Base-by-base conservation (phyloP, 2,113 vertebrate species). In the Aspiorhynchus laticeps region DNA sequence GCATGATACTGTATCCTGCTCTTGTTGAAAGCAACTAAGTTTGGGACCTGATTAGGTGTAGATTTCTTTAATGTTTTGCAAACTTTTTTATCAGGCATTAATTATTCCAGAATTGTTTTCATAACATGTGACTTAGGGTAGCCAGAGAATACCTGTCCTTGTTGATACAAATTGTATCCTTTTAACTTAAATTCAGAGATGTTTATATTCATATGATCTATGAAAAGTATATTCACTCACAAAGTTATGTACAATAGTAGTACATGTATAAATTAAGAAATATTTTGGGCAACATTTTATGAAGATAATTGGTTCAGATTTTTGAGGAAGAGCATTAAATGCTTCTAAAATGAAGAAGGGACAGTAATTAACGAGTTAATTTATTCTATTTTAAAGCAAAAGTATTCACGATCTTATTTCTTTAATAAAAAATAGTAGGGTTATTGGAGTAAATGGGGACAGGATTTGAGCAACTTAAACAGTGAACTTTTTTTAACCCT, bases 111-210 rank as follows among this genome's bases (percentile, higher is more conserved):
- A 80, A 59, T 74, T n/a, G 87, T 90, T 91, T 91, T 92, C 91
- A 94, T 89, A 91, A 95, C 93, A 95, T 92, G 93, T 94, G 95
- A 93, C 94, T 95, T 94, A 94, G 87, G 93, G 95, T 92, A 96
- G 95, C 95, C 95, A 95, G 97, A 97, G 96, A 96, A 95, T 95
- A 97, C 96, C 95, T 96, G 94, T 95, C 94, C 95, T 95, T 93
- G 96, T 98, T 98, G 97, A 99, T 99, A 98, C 98, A 98, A 99
- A 98, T 99, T 98, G 97, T 99, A 98, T 99, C 97, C 96, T 96
- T 92, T 96, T 93, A 97, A 97, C 95, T 96, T 96, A 95, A 86
- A 89, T 92, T 94, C 93, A 95, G 93, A 96, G 95, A 92, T 96
- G 95, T 97, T 96, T 97, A 95, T 95, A 96, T 96, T 96, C 97